Evolutionary conservation across 2,113 vertebrate species (phyloP).

Genomic region (Xenopus laevis): DNA sequence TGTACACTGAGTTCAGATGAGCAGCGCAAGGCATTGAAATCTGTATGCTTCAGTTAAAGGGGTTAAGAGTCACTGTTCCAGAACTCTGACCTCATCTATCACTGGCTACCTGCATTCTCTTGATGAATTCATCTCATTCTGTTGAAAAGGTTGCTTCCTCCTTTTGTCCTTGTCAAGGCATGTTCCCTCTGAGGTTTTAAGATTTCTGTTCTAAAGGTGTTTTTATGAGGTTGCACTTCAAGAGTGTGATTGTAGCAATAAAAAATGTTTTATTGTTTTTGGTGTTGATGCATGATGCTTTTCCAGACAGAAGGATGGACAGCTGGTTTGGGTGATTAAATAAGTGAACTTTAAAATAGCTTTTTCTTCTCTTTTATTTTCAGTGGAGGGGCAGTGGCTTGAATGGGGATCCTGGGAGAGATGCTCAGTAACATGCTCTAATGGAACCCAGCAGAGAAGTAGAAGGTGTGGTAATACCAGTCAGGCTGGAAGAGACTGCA

Average conservation of each 20-base stretch:
- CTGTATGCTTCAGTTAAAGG: constrained; percentile 20
- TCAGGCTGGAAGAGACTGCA: constrained; percentile 88
- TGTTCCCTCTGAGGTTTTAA: constrained; percentile 31
- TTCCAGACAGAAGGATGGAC: constrained; percentile 9
- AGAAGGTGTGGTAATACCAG: constrained; percentile 83
- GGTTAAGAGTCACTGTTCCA: constrained; percentile 33
- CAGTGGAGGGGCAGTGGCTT: constrained; percentile 97
- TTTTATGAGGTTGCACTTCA: constrained; percentile 34
- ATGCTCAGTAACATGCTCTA: constrained; percentile 87
- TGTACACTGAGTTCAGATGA: constrained; percentile 10
- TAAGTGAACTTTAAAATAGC: background rate
- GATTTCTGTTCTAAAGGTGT: constrained; percentile 21
- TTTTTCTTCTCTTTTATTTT: constrained; percentile 51
- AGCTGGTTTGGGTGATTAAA: constrained; percentile 1
- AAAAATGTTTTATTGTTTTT: constrained; percentile 30
- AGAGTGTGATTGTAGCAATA: constrained; percentile 22
- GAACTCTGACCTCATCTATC: constrained; percentile 35
- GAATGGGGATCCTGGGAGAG: constrained; percentile 89
- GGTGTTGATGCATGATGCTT: background rate
- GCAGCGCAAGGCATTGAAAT: constrained; percentile 19
- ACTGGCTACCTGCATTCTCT: constrained; percentile 26
- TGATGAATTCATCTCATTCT: constrained; percentile 25
- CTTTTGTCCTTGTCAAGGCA: constrained; percentile 28
- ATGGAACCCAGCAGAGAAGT: constrained; percentile 85
- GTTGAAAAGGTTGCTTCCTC: constrained; percentile 24